Evolutionary conservation across 2,113 vertebrate genomes (phyloP), one percentile per base, ranked within the genome.

Genomic region (Peromyscus leucopus): DNA sequence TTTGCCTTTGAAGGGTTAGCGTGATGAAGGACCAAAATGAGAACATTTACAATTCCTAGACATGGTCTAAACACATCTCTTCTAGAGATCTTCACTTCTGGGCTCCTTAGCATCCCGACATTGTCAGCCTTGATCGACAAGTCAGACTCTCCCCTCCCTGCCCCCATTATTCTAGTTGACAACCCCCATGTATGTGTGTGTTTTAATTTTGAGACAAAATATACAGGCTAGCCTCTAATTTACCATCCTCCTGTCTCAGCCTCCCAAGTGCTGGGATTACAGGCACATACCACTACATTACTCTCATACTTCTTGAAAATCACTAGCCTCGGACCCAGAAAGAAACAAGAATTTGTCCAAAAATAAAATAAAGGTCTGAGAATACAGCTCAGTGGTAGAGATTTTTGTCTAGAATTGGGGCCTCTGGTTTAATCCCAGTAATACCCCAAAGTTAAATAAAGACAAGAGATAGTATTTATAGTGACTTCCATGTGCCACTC

Each of bases 301-400:
- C 2, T 4, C 11, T 74, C 13, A 71, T 19, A 39, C 15, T 28
- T 72, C 12, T 72, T 59, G 3, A 75, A 89, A 75, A 8, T 75
- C 72, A 89, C 5, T 57, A 36, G 59, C 87, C 48, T 59, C 15
- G 33, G 74, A 78, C 74, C 28, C 46, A 55, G 42, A 67, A 31
- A 46, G 33, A 39, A 96, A 92, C 94, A 72, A 88, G 24, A 24
- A 95, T 91, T 80, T 85, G 59, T 59, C 42, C 17, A 12, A 57
- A 95, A 74, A 10, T 74, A 39, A 57, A 89, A 72, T 57, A 72
- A 74, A 89, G 36, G 24, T 21, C 67, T 0, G 7, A 33, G 67
- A 67, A 72, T 55, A 72, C 36, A 74, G 13, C 7, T 39, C 48
- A 57, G 85, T 72, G 48, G 86, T 39, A 26, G 48, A 57, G 13